Evolutionary conservation across 2,113 vertebrate genomes (phyloP).

Genomic region (Balaeniceps rex): DNA sequence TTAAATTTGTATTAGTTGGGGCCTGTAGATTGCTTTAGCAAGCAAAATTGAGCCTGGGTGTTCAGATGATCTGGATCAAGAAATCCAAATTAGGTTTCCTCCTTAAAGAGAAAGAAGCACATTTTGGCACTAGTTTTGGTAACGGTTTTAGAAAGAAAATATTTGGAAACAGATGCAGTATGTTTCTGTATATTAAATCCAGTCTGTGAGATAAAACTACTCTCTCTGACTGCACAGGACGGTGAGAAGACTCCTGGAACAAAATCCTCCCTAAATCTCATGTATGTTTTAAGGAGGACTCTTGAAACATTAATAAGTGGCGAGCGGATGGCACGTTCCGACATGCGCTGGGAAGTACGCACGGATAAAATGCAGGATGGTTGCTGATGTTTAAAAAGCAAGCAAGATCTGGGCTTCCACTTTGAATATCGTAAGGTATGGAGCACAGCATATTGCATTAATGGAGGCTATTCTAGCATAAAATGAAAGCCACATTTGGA

Average conservation of each 20-base stretch:
- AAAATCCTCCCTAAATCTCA: slow-evolving; percentile 31
- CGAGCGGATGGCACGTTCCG: background rate
- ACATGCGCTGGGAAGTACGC: background rate
- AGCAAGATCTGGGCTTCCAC: background rate
- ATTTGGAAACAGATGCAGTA: slow-evolving; percentile 36
- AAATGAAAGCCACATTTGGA: slow-evolving; percentile 28
- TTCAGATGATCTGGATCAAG: slow-evolving; percentile 35
- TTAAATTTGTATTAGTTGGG: slow-evolving; percentile 33
- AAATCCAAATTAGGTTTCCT: slow-evolving; percentile 20
- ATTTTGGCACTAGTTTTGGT: background rate
- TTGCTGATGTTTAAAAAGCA: background rate
- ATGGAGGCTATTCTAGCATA: slow-evolving; percentile 4
- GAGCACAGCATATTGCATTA: background rate
- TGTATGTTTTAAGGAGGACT: slow-evolving; percentile 32
- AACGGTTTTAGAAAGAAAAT: slow-evolving; percentile 12
- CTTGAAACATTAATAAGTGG: slow-evolving; percentile 33
- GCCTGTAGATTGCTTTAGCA: slow-evolving; percentile 2
- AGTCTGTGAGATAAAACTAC: slow-evolving; percentile 23
- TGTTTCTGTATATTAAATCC: slow-evolving; percentile 41
- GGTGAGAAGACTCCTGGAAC: slow-evolving; percentile 11
- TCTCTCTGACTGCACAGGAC: background rate
- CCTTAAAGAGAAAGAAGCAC: background rate
- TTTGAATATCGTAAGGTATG: background rate
- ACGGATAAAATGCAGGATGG: background rate
- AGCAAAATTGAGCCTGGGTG: slow-evolving; percentile 29